phyloP scores from a whole-genome alignment of 2,113 vertebrate genomes.

The Burhinus bistriatus region DNA sequence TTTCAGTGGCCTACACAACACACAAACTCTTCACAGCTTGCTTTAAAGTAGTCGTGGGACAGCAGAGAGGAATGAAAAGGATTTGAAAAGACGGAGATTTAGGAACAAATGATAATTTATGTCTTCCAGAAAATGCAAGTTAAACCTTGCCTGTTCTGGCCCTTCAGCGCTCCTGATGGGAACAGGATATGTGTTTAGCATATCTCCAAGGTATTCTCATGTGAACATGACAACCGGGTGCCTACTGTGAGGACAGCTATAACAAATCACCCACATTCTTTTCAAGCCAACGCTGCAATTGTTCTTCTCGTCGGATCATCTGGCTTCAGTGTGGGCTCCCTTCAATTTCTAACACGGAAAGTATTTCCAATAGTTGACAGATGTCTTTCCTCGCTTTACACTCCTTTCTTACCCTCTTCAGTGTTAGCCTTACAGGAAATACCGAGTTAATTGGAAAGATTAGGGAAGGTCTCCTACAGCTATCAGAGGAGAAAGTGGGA shows the following conservation, averaged over 20 bases:
- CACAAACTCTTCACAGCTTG: neutral
- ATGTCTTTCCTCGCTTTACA: conserved; percentile 65
- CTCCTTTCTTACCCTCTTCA: conserved; percentile 54
- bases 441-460: conserved; percentile 72
- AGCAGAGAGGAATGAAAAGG: neutral
- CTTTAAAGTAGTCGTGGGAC: neutral
- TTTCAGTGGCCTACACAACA: neutral
- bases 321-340: conserved; percentile 54
- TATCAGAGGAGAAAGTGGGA: conserved; percentile 51
- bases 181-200: conserved; percentile 55
- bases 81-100: conserved; percentile 4
- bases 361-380: conserved; percentile 71
- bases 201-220: conserved; percentile 60
- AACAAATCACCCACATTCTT: conserved; percentile 65
- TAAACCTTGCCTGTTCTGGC: conserved; percentile 53
- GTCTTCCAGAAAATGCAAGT: conserved; percentile 54
- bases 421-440: conserved; percentile 72
- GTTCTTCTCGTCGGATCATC: conserved; percentile 46
- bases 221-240: conserved; percentile 45
- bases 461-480: conserved; percentile 69
- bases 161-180: conserved; percentile 38
- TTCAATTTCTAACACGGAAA: conserved; percentile 28
- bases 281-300: conserved; percentile 49
- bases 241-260: conserved; percentile 58
- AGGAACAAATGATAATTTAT: conserved; percentile 55